Conservation (phyloP, 2,113 vertebrate genomes). For the Corydoras maculifer region DNA sequence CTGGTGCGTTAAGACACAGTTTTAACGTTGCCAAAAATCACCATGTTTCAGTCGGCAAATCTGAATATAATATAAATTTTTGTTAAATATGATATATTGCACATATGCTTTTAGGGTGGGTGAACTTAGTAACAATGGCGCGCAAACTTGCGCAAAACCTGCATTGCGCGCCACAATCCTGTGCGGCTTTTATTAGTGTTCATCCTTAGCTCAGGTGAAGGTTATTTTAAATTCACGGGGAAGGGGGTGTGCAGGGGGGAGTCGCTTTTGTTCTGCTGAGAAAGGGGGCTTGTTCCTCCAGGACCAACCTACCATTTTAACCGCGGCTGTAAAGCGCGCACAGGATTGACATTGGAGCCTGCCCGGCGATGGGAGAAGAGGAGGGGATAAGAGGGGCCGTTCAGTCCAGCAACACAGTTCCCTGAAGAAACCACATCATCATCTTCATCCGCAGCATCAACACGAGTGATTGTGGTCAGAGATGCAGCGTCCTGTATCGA, state of each 20-base stretch:
- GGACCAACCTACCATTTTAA: conserved; percentile 69
- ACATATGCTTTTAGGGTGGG: not conserved
- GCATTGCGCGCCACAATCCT: conserved; percentile 35
- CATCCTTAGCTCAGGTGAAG: conserved; percentile 62
- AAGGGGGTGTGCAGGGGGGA: conserved; percentile 27
- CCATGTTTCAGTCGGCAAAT: no score
- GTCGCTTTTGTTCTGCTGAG: conserved; percentile 69
- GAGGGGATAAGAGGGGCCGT: conserved; percentile 53
- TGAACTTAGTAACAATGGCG: no score
- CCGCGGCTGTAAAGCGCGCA: conserved; percentile 57
- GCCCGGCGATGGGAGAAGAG: conserved; percentile 63
- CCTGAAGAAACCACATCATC: conserved; percentile 46
- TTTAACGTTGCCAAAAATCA: no score
- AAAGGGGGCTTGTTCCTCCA: conserved; percentile 67
- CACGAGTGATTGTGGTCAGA: not conserved
- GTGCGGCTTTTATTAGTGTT: conserved; percentile 33
- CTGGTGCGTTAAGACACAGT: no score
- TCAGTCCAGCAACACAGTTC: conserved; percentile 44
- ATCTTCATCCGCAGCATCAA: conserved; percentile 19
- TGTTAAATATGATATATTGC: not conserved
- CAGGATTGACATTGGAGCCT: conserved; percentile 59
- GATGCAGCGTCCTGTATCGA: conserved; percentile 37
- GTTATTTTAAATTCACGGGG: conserved; percentile 52
- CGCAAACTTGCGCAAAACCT: not conserved
- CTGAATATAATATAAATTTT: not conserved